A percentile compares a stretch with the other conserved stretches of the same genome.
These are phyloP conservation scores for Lumbricus terrestris DNA, from an alignment of 2,888 invertebrate genomes.

Conservation along the genomic window DNA sequence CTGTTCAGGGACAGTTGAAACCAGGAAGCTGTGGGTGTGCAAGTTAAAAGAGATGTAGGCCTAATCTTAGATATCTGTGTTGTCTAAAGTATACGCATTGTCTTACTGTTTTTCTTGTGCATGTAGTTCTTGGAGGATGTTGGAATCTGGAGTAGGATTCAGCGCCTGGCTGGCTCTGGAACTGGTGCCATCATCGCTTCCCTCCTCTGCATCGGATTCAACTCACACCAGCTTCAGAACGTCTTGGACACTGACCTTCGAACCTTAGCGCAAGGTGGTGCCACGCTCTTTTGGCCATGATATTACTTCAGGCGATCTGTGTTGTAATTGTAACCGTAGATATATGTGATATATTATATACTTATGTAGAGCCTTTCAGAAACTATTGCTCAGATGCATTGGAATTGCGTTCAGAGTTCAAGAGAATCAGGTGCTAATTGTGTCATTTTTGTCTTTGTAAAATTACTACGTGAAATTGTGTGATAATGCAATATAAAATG, in stretches of 20 bases:
- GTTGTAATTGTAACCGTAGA: neutral
- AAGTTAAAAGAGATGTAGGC: no score
- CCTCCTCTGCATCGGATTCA: conserved; percentile 37
- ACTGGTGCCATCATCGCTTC: conserved; percentile 39
- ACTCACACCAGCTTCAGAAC: conserved; percentile 36
- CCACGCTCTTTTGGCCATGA: neutral
- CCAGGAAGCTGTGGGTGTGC: no score
- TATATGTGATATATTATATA: neutral
- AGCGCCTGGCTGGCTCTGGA: conserved; percentile 36
- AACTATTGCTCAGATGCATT: neutral
- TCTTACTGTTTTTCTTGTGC: neutral
- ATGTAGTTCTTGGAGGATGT: conserved; percentile 36
- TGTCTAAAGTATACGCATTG: neutral
- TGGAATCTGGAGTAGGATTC: conserved; percentile 35
- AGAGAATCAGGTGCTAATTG: no score
- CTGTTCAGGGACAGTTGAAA: no score
- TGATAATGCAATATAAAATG: no score
- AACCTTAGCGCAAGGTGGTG: conserved; percentile 25
- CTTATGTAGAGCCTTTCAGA: neutral
- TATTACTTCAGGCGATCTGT: neutral
- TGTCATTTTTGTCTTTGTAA: neutral
- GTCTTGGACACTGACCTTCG: conserved; percentile 34
- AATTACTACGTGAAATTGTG: neutral
- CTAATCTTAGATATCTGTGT: no score
- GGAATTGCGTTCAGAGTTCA: neutral